Evolutionary conservation across 2,113 vertebrate species (phyloP).

Genomic region (Gadus chalcogrammus): DNA sequence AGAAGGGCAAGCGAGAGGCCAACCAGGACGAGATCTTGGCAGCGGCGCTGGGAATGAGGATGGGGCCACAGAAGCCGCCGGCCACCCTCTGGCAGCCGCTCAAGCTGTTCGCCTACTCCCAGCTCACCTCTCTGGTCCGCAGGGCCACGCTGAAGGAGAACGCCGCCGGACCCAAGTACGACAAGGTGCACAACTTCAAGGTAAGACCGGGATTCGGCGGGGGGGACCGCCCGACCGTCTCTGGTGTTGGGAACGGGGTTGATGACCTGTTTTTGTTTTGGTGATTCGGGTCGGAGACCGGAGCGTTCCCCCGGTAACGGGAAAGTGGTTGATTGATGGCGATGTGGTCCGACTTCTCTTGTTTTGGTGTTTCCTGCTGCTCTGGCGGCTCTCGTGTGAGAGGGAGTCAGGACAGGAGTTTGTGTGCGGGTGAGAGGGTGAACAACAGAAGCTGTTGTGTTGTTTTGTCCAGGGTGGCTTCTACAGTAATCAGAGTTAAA

Average conservation of each 20-base stretch:
- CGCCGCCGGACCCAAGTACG: slow-evolving; percentile 85
- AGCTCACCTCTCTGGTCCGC: slow-evolving; percentile 96
- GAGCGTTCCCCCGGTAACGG: too few relatives aligned
- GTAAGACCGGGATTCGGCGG: slow-evolving; percentile 70
- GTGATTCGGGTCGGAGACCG: too few relatives aligned
- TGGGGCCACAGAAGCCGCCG: slow-evolving; percentile 89
- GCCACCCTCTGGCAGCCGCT: slow-evolving; percentile 91
- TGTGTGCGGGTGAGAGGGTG: slow-evolving; percentile 26
- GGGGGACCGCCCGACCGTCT: slow-evolving; percentile 28
- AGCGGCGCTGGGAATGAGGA: slow-evolving; percentile 91
- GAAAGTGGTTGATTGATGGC: too few relatives aligned
- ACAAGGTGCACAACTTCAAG: slow-evolving; percentile 99
- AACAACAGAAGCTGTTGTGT: slow-evolving; percentile 51
- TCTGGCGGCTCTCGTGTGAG: slow-evolving; percentile 4
- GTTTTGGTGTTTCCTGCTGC: background rate
- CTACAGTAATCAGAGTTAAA: slow-evolving; percentile 58
- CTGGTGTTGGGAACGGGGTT: slow-evolving; percentile 1
- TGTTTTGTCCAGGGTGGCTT: slow-evolving; percentile 33
- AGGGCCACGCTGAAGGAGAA: slow-evolving; percentile 91
- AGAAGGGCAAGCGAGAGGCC: slow-evolving; percentile 82
- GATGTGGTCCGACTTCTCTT: too few relatives aligned
- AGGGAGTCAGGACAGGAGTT: slow-evolving; percentile 13
- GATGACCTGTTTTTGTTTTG: slow-evolving; percentile 10
- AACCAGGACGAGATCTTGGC: slow-evolving; percentile 89
- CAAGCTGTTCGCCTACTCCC: slow-evolving; percentile 99